phyloP scores from a whole-genome alignment of 2,797 vertebrate genomes.

The Sebastes cheni region DNA sequence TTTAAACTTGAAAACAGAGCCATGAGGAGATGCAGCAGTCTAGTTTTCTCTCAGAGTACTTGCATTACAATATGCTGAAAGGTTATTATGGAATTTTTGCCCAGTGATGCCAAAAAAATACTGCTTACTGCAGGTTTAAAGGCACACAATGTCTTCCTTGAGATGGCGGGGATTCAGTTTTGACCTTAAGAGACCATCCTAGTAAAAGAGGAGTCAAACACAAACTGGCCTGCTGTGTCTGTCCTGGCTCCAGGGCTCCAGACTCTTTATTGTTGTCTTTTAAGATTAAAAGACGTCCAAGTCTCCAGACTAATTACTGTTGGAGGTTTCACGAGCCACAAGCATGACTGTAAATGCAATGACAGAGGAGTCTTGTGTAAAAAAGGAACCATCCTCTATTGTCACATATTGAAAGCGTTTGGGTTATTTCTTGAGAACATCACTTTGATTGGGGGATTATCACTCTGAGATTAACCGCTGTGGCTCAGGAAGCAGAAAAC shows the following conservation, averaged over 20 bases:
- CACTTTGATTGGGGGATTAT: constrained; percentile 48
- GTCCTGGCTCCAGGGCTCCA: constrained; percentile 16
- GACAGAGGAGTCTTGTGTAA: constrained; percentile 14
- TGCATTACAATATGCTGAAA: too few species aligned
- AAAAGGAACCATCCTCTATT: constrained; percentile 8
- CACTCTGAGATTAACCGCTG: constrained; percentile 20
- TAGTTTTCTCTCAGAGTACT: too few species aligned
- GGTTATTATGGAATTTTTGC: too few species aligned
- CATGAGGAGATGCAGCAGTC: too few species aligned
- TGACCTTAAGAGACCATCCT: not conserved
- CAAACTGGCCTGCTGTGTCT: not conserved
- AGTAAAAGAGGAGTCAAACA: not conserved
- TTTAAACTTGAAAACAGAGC: too few species aligned
- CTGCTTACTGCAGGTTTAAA: not conserved
- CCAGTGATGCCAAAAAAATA: too few species aligned
- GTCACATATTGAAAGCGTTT: constrained; percentile 53
- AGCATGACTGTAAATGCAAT: constrained; percentile 37
- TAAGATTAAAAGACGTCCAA: not conserved
- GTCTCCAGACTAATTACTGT: constrained; percentile 28
- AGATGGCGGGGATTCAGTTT: not conserved
- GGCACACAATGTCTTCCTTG: not conserved
- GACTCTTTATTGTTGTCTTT: constrained; percentile 25
- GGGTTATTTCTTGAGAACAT: constrained; percentile 54
- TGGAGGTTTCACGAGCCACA: constrained; percentile 45
- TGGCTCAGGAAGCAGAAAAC: constrained; percentile 41